Evolutionary conservation across 2,113 vertebrate genomes (phyloP), one percentile per base, ranked within the genome.

Genomic region (Sclerurus mexicanus): DNA sequence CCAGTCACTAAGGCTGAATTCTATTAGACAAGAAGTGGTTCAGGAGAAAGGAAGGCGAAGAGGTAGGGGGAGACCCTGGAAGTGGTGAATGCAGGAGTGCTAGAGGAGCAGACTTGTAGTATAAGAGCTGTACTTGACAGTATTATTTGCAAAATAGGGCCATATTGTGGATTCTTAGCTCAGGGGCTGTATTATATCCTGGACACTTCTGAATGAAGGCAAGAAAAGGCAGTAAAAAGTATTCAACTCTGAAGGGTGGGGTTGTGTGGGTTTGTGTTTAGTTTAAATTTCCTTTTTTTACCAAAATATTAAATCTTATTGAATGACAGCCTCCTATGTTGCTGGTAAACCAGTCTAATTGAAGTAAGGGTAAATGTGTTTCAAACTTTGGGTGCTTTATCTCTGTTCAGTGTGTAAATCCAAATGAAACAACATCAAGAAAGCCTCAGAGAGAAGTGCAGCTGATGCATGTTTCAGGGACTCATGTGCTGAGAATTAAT

Each of bases 151-250:
- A 44, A 49, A 74, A 46, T 6, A 46, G 17, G 2, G 3, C 1
- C 14, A 7, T 10, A 1, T 4, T 39, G 7, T 60, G 15, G 2
- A 35, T 67, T 7, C 11, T 11, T 50, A n/a, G 14, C 10, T 69
- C 19, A 12, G 14, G 7, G 14, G 6, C 25, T 60, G 15, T 1
- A 0, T 42, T 37, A 3, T 4, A 4, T 30, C 23, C 4, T 12
- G 18, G 42, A 12, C 2, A 1, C 1, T 40, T 5, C 17, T 23
- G 7, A 33, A 8, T 37, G 25, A 31, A 37, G 3, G 28, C 35
- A 27, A 75, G 20, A 40, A 19, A n/a, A 55, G 31, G 28, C n/a
- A 40, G 8, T 44, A 25, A 50, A 85, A 72, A 14, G 0, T 9
- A 60, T n/a, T 68, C 8, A 30, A 1, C 22, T 76, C 14, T 86